phyloP scores from a whole-genome alignment of 1,140 invertebrate species.

The Phocides pigmalion region DNA sequence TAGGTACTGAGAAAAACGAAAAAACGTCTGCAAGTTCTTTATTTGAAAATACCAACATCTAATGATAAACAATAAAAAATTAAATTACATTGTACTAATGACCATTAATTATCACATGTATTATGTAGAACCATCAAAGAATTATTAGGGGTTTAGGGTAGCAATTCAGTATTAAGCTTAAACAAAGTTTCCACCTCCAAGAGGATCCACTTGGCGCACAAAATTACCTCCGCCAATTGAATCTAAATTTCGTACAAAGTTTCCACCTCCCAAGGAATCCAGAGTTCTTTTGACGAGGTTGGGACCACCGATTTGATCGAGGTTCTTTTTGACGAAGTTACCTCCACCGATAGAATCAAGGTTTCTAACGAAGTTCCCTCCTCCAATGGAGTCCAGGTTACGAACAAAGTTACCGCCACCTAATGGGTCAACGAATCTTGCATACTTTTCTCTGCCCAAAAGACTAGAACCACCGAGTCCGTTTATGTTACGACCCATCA shows the following conservation, averaged over 20 bases:
- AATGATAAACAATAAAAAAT: conserved; percentile 51
- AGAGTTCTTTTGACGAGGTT: conserved; percentile 75
- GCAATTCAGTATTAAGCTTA: conserved; percentile 38
- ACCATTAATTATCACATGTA: conserved; percentile 46
- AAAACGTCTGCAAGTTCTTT: conserved; percentile 45
- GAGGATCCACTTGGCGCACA: conserved; percentile 67
- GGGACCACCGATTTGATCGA: conserved; percentile 80
- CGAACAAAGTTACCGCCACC: conserved; percentile 75
- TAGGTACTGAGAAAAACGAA: neutral
- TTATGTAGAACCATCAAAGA: conserved; percentile 19
- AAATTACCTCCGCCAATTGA: conserved; percentile 78
- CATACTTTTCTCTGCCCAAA: conserved; percentile 63
- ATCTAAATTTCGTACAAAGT: conserved; percentile 77
- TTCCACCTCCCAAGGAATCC: conserved; percentile 76
- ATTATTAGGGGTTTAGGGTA: conserved; percentile 3
- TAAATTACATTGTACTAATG: conserved; percentile 31
- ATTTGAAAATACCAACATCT: conserved; percentile 43
- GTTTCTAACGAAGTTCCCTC: conserved; percentile 74
- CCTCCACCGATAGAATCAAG: conserved; percentile 75
- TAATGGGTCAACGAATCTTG: conserved; percentile 76
- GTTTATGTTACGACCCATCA: conserved; percentile 54
- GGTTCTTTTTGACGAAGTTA: conserved; percentile 77
- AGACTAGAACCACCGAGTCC: conserved; percentile 53
- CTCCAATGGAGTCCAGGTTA: conserved; percentile 76
- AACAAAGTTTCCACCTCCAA: conserved; percentile 77